A percentile compares a stretch with the other conserved stretches of the same genome.
phyloP scores from a whole-genome alignment of 2,797 vertebrate genomes.

The Myotis planiceps region DNA sequence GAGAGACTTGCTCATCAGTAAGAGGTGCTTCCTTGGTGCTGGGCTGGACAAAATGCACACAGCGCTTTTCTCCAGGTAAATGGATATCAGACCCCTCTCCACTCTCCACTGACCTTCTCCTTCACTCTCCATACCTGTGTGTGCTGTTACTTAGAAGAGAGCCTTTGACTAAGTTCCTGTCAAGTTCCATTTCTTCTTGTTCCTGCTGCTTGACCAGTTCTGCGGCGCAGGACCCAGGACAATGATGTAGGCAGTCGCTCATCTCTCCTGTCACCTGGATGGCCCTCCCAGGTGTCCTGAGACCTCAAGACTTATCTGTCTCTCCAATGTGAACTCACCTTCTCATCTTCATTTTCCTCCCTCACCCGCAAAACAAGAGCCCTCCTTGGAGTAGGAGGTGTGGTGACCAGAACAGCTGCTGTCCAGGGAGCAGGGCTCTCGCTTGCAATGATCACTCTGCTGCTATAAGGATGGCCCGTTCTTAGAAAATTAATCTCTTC shows the following conservation, averaged over 20 bases:
- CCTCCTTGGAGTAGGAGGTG: not conserved
- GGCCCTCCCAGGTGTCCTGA: not conserved
- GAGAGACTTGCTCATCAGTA: not conserved
- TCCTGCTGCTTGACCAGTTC: not conserved
- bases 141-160: not conserved
- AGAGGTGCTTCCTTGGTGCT: not conserved
- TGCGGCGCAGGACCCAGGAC: not conserved
- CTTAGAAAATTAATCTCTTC: not conserved
- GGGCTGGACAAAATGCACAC: not conserved
- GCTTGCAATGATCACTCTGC: not conserved
- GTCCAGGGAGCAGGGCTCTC: not conserved
- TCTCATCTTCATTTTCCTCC: not conserved
- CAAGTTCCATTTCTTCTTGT: not conserved
- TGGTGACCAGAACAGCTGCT: not conserved
- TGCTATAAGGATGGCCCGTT: not conserved
- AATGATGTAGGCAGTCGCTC: not conserved
- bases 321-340: not conserved
- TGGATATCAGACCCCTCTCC: not conserved
- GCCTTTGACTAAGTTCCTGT: not conserved
- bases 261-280: not conserved
- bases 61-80: not conserved
- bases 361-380: not conserved
- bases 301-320: not conserved
- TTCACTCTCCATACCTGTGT: not conserved
- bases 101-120: not conserved